Evolutionary conservation across 2,888 invertebrate species (phyloP).

Genomic region (Exocentrus adspersus): DNA sequence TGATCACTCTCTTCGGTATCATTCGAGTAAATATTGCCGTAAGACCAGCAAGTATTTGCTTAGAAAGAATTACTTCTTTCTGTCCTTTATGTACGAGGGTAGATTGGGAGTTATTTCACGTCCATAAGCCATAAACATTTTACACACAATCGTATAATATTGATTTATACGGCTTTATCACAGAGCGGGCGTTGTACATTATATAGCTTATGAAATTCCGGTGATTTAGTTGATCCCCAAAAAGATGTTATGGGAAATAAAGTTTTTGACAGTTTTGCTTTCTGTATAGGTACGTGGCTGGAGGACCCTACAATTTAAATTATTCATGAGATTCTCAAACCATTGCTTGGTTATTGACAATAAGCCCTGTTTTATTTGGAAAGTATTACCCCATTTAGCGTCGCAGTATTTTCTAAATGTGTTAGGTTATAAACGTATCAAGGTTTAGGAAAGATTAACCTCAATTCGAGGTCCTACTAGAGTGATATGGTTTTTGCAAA

Average conservation of each 20-base stretch:
- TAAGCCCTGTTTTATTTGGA: neutral
- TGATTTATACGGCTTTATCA: slow-evolving; percentile 23
- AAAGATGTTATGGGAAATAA: slow-evolving; percentile 10
- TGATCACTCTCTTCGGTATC: slow-evolving; percentile 7
- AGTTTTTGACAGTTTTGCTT: slow-evolving; percentile 10
- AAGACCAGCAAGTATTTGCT: slow-evolving; percentile 8
- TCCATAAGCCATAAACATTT: slow-evolving; percentile 21
- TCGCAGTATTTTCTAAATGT: too few relatives aligned
- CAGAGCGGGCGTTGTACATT: slow-evolving; percentile 15
- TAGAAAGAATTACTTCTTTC: neutral
- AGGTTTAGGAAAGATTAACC: too few relatives aligned
- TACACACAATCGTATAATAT: slow-evolving; percentile 23
- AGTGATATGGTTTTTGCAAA: too few relatives aligned
- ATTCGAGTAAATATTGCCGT: slow-evolving; percentile 7
- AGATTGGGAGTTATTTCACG: slow-evolving; percentile 16
- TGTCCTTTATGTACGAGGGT: slow-evolving; percentile 1
- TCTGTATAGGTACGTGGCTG: neutral
- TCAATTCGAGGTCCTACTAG: too few relatives aligned
- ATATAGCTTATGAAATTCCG: slow-evolving; percentile 21
- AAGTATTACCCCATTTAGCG: neutral
- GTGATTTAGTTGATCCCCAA: slow-evolving; percentile 22
- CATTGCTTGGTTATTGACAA: neutral
- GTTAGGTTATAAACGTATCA: too few relatives aligned
- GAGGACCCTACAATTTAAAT: neutral
- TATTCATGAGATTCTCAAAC: neutral